Conservation (phyloP, 2,888 invertebrate genomes). For the Ophion slaviceki region DNA sequence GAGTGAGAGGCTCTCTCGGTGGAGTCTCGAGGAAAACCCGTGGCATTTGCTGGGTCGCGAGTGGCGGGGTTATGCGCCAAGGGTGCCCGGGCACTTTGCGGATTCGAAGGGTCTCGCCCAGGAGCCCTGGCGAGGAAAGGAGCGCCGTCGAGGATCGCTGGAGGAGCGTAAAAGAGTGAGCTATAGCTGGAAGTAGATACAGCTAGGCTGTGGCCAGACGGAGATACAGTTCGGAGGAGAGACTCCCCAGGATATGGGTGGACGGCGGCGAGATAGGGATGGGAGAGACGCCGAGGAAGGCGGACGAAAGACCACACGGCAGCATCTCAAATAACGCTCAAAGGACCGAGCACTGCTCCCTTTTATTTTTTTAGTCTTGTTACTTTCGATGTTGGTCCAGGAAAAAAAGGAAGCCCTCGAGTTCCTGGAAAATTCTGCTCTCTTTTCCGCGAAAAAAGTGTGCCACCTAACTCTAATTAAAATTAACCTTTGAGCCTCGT, state of each 20-base stretch:
- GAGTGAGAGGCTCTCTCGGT: constrained; percentile 43
- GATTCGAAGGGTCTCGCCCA: constrained; percentile 64
- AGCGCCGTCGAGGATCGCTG: constrained; percentile 16
- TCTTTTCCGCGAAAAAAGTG: neutral
- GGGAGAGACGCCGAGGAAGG: constrained; percentile 50
- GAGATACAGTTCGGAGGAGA: constrained; percentile 38
- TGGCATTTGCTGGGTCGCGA: constrained; percentile 12
- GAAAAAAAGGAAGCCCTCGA: neutral
- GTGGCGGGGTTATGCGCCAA: constrained; percentile 37
- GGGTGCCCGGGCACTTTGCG: constrained; percentile 65
- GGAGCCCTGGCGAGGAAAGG: constrained; percentile 28
- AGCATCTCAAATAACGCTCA: constrained; percentile 75
- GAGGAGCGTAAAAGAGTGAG: constrained; percentile 51
- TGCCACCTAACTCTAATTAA: neutral
- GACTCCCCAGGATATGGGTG: constrained; percentile 43
- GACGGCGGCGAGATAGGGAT: constrained; percentile 57
- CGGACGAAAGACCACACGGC: constrained; percentile 63
- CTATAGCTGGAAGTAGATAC: constrained; percentile 48
- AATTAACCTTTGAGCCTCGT: neutral
- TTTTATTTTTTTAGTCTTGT: constrained; percentile 66
- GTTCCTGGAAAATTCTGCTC: neutral
- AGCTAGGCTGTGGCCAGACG: constrained; percentile 17
- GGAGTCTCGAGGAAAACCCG: constrained; percentile 43
- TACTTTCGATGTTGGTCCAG: constrained; percentile 12
- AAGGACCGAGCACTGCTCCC: constrained; percentile 68